Evolutionary conservation across 1,140 invertebrate species (phyloP).

Genomic region (Drosophila triauraria): DNA sequence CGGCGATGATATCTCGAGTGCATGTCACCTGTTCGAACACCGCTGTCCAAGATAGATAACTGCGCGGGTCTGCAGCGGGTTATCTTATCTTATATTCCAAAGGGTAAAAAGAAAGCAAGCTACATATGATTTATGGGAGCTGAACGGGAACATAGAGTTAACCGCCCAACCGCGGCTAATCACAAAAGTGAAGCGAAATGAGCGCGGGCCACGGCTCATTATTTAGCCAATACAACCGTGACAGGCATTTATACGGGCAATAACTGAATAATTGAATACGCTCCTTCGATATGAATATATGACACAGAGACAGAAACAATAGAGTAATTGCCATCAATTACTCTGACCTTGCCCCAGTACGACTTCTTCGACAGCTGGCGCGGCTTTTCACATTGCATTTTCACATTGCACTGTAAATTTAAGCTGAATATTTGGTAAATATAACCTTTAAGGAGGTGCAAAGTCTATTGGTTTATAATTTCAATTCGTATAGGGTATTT

Average conservation of each 20-base stretch:
- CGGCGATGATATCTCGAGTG: conserved; percentile 20
- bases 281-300: conserved; percentile 24
- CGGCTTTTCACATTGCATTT: conserved; percentile 34
- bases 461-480: background rate
- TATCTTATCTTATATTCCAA: conserved; percentile 29
- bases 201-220: conserved; percentile 40
- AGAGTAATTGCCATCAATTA: conserved; percentile 49
- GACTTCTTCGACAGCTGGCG: conserved; percentile 43
- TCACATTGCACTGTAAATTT: background rate
- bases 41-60: conserved; percentile 3
- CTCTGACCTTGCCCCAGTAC: conserved; percentile 39
- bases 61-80: conserved; percentile 6
- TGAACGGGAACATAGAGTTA: background rate
- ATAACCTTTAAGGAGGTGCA: background rate
- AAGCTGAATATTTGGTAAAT: background rate
- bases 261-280: conserved; percentile 46
- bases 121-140: conserved; percentile 42
- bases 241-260: conserved; percentile 56
- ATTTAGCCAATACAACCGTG: conserved; percentile 60
- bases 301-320: conserved; percentile 24
- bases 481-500: no score
- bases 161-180: background rate
- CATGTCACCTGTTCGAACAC: conserved; percentile 43
- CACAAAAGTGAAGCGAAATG: conserved; percentile 17
- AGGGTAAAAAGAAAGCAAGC: background rate